Conservation (phyloP, 2,113 vertebrate species). For the Pteropus alecto region DNA sequence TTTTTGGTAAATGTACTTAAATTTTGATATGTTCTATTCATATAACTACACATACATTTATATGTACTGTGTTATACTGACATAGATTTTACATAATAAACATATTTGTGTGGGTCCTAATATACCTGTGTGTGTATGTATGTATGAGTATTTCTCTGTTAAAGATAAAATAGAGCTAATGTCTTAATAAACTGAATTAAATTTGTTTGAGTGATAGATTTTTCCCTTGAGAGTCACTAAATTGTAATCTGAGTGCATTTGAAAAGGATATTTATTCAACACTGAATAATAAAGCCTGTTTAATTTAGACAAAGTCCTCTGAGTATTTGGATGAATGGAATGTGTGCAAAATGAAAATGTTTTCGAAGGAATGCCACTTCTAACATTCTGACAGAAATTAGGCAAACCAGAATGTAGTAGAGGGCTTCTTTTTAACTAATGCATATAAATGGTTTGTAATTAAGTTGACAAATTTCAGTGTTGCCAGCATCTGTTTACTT, state of each 20-base stretch:
- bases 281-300: background rate
- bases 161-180: constrained; percentile 25
- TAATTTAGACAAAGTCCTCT: constrained; percentile 9
- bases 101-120: background rate
- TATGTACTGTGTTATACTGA: background rate
- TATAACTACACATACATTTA: background rate
- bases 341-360: background rate
- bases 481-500: constrained; percentile 14
- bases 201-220: constrained; percentile 31
- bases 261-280: constrained; percentile 8
- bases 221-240: constrained; percentile 32
- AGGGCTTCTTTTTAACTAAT: constrained; percentile 25
- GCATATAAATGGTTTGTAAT: background rate
- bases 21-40: constrained; percentile 33
- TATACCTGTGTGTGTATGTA: background rate
- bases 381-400: constrained; percentile 33
- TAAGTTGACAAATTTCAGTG: background rate
- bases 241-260: constrained; percentile 45
- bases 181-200: constrained; percentile 44
- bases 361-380: constrained; percentile 29
- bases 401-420: background rate
- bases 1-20: constrained; percentile 13
- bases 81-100: background rate
- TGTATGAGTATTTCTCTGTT: constrained; percentile 24
- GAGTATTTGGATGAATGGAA: background rate